Evolutionary conservation across 2,113 vertebrate species (phyloP).

Genomic region (Grammomys dolichurus): DNA sequence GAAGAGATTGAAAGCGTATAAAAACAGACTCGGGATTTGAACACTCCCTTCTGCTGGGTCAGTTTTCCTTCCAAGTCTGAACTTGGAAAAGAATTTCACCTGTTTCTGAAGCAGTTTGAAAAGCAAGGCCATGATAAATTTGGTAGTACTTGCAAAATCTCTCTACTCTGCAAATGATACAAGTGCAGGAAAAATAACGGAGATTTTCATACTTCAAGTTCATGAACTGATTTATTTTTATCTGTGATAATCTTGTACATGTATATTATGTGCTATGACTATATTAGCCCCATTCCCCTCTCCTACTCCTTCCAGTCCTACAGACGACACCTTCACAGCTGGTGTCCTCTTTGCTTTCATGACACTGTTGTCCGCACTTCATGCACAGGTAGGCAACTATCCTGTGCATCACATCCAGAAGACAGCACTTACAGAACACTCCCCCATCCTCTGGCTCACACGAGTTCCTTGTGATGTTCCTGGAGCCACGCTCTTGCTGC

Average conservation of each 20-base stretch:
- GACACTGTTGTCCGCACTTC: background rate
- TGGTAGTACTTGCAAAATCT: background rate
- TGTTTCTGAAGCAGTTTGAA: background rate
- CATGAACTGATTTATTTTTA: background rate
- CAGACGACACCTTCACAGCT: background rate
- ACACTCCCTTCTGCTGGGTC: background rate
- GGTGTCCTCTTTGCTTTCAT: too few relatives aligned
- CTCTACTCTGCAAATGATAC: background rate
- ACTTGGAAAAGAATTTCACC: too few relatives aligned
- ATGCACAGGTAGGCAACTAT: background rate
- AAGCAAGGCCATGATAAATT: accelerated
- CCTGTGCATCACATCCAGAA: background rate
- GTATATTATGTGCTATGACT: background rate
- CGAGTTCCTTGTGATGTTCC: background rate
- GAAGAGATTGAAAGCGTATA: background rate
- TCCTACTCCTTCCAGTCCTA: background rate
- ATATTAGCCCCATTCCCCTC: too few relatives aligned
- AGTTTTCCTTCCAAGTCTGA: background rate
- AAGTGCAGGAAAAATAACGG: background rate
- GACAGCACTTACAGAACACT: too few relatives aligned
- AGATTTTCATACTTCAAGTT: background rate
- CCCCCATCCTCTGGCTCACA: background rate
- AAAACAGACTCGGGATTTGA: background rate
- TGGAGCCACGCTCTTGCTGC: background rate
- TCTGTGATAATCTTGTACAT: background rate